A percentile compares a stretch with the other conserved stretches of the same genome.
Evolutionary conservation across 1,140 invertebrate genomes (phyloP).

Genomic region (Bombus huntii): DNA sequence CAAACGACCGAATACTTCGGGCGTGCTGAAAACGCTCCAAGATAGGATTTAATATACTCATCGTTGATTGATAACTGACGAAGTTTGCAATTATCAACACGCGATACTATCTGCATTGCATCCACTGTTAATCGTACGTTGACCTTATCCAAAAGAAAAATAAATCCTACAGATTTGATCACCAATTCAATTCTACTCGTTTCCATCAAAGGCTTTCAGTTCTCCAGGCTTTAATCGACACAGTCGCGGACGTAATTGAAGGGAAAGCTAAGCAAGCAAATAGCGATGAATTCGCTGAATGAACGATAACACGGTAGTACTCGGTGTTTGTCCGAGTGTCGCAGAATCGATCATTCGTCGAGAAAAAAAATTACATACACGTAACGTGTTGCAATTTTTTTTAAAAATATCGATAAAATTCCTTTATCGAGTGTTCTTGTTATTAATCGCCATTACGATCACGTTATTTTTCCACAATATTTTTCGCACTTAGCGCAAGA

Average conservation of each 20-base stretch:
- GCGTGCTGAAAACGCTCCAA: background rate
- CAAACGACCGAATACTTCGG: background rate
- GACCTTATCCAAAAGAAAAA: background rate
- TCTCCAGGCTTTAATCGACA: background rate
- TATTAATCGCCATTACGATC: background rate
- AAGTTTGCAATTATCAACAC: too few species aligned
- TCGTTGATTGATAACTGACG: background rate
- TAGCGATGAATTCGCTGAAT: constrained; percentile 23
- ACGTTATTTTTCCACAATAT: background rate
- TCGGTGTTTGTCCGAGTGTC: background rate
- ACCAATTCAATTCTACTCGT: background rate
- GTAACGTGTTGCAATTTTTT: background rate
- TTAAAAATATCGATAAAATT: background rate
- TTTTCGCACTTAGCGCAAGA: background rate
- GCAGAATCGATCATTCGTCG: background rate
- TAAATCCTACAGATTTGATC: background rate
- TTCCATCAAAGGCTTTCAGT: background rate
- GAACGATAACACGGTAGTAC: constrained; percentile 13
- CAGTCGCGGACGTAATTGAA: constrained; percentile 20
- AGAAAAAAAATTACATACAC: background rate
- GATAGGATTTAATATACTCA: background rate
- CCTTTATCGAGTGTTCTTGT: background rate
- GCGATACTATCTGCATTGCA: background rate
- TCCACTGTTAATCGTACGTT: background rate
- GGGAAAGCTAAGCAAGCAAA: constrained; percentile 34